Percentiles rank a stretch among this genome's conserved stretches.
These are phyloP conservation scores for Cyprinodon variegatus DNA, from an alignment of 2,113 vertebrate species.

Conservation along the genomic window DNA sequence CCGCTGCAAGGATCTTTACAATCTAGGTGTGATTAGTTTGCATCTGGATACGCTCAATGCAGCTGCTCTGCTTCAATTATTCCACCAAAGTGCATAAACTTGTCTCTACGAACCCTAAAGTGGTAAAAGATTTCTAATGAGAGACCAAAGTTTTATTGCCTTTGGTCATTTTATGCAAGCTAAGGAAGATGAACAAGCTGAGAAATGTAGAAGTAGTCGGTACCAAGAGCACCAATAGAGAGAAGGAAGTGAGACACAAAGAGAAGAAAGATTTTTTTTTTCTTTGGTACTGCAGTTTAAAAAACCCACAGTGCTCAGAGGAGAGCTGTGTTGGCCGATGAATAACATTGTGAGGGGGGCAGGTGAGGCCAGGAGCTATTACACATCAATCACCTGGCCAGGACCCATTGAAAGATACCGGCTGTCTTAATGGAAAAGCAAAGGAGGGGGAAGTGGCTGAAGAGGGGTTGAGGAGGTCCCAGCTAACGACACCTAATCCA, in stretches of 20 bases:
- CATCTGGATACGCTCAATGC: slow-evolving; percentile 64
- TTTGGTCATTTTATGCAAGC: slow-evolving; percentile 10
- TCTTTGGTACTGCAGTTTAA: slow-evolving; percentile 46
- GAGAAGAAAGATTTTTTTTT: not conserved
- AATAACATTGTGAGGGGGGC: slow-evolving; percentile 69
- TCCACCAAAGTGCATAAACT: slow-evolving; percentile 12
- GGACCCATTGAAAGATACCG: slow-evolving; percentile 80
- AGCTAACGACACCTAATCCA: slow-evolving; percentile 75
- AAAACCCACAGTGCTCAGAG: slow-evolving; percentile 65
- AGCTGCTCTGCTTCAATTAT: slow-evolving; percentile 43
- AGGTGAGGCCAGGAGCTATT: slow-evolving; percentile 81
- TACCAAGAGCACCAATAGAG: slow-evolving; percentile 32
- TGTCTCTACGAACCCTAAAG: not conserved
- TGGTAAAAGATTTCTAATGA: not conserved
- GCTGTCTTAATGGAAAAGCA: slow-evolving; percentile 81
- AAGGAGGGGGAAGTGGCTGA: slow-evolving; percentile 52
- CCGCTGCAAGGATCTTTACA: slow-evolving; percentile 52
- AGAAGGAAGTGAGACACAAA: slow-evolving; percentile 14
- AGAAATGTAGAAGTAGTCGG: slow-evolving; percentile 33
- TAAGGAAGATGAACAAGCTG: slow-evolving; percentile 30
- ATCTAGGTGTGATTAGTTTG: slow-evolving; percentile 54
- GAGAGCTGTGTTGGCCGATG: slow-evolving; percentile 54
- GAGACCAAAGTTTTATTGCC: slow-evolving; percentile 2
- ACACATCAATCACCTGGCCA: slow-evolving; percentile 82
- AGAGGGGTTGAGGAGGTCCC: slow-evolving; percentile 45